Base-by-base conservation (phyloP, 2,797 vertebrate genomes). In the Manis crassicaudata region DNA sequence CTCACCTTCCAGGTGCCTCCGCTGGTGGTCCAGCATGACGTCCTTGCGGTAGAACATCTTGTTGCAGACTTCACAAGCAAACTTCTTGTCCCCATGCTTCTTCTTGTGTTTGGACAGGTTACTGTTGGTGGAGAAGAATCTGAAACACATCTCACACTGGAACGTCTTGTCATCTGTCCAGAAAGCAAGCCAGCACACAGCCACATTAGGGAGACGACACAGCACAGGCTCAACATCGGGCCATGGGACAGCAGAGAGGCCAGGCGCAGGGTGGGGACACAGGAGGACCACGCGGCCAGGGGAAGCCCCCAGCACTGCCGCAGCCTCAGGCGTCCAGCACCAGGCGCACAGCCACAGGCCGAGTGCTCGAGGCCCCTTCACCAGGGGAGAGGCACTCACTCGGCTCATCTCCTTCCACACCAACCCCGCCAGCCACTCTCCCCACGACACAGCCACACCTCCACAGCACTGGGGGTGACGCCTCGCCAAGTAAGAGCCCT, bases 71-170 rank as follows among this genome's bases (percentile, higher is more conserved):
- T 99, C 99, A 32, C 99, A 99, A 0, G 99, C 99, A 76, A 99
- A 99, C 83, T 99, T 99, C 98, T 99, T 99, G 98, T 99, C 99
- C 0, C 99, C 99, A 0, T 99, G 99, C 95, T 99, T 99, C 96
- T 99, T 99, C 98, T 99, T 99, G 98, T 99, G 99, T 98, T 99
- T 99, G 97, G 99, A 99, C 29, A 99, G 99, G 98, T 99, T 99
- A 95, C 99, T 99, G 98, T 99, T 99, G 96, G 99, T 99, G 97
- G 99, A 99, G 99, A 99, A 99, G 98, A 99, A 99, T 84, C 99
- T 99, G 97, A 99, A 99, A 98, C 99, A 99, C 99, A 99, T 99
- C 96, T 99, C 99, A 91, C 99, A 99, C 98, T 99, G 99, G 99
- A 99, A 99, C 73, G 99, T 99, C 98, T 99, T 99, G 98, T 99